phyloP scores from a whole-genome alignment of 1,140 invertebrate species.

The Drosophila leontia region DNA sequence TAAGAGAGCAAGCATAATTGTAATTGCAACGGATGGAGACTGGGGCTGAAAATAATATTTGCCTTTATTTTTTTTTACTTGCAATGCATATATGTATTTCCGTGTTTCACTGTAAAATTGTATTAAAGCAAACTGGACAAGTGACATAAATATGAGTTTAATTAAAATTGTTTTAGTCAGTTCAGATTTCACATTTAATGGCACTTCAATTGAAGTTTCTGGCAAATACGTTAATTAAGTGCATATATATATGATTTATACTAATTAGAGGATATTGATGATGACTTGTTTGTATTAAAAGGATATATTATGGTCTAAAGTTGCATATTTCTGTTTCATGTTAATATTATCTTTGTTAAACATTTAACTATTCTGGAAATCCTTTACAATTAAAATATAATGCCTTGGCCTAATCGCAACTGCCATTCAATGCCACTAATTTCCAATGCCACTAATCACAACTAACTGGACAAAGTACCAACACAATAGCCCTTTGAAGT shows the following conservation, averaged over 20 bases:
- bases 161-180: constrained; percentile 29
- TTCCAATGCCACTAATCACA: constrained; percentile 28
- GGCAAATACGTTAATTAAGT: constrained; percentile 8
- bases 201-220: constrained; percentile 1
- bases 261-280: constrained; percentile 12
- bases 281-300: background rate
- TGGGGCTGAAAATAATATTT: constrained; percentile 40
- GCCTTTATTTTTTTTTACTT: constrained; percentile 18
- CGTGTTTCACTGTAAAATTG: constrained; percentile 2
- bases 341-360: background rate
- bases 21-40: constrained; percentile 34
- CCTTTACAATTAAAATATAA: background rate
- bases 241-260: constrained; percentile 1
- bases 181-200: constrained; percentile 15
- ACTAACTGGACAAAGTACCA: constrained; percentile 35
- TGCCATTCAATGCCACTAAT: constrained; percentile 32
- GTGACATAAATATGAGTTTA: constrained; percentile 28
- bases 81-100: background rate
- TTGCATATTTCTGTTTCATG: background rate
- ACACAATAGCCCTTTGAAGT: constrained; percentile 46
- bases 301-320: background rate
- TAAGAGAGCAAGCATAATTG: constrained; percentile 24
- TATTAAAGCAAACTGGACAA: constrained; percentile 35
- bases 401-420: background rate
- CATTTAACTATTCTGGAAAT: background rate